phyloP scores from a whole-genome alignment of 2,888 invertebrate genomes.

The Oxytorus armatus region DNA sequence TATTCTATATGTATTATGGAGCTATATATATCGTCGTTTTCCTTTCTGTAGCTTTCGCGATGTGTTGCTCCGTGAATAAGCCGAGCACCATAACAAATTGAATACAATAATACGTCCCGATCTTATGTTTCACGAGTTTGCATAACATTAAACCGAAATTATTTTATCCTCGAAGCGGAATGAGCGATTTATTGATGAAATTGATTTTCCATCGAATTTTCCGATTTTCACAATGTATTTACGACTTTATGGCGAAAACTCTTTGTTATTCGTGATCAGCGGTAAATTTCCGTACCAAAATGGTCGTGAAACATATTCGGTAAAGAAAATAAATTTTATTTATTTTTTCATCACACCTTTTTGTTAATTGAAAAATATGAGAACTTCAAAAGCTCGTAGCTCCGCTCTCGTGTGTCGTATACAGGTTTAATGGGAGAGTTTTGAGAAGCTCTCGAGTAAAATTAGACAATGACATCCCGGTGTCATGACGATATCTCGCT shows the following conservation, averaged over 20 bases:
- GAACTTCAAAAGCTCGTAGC: neutral
- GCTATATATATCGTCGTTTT: slow-evolving; percentile 27
- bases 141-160: neutral
- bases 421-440: neutral
- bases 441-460: slow-evolving; percentile 2
- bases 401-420: neutral
- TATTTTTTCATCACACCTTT: neutral
- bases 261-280: neutral
- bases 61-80: neutral
- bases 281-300: slow-evolving; percentile 1
- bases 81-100: neutral
- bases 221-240: neutral
- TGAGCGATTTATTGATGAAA: neutral
- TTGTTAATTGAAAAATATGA: neutral
- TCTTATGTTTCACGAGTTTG: neutral
- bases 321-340: neutral
- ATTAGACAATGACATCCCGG: neutral
- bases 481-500: neutral
- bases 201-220: neutral
- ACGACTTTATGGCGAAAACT: neutral
- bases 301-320: neutral
- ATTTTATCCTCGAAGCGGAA: neutral
- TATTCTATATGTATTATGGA: slow-evolving; percentile 38
- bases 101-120: neutral
- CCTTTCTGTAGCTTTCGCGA: neutral